Evolutionary conservation across 2,113 vertebrate species (phyloP).

Genomic region (Dasyprocta punctata): DNA sequence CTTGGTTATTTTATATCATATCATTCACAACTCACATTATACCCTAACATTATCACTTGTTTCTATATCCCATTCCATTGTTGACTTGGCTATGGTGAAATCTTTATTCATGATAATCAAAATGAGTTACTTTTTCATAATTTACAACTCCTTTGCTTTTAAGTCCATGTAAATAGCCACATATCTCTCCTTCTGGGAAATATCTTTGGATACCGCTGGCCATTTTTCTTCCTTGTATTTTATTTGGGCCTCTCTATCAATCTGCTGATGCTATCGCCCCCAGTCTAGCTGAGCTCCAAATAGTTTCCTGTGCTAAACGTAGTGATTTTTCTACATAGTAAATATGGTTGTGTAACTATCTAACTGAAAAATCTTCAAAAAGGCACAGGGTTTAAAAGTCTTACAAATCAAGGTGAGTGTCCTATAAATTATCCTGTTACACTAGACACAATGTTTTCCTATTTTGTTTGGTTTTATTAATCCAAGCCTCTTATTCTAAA

Average conservation of each 20-base stretch:
- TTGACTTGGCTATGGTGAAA: not conserved
- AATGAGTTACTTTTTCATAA: not conserved
- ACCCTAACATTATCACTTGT: not conserved
- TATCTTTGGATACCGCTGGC: rapidly evolving
- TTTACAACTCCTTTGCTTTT: not conserved
- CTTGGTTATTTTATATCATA: rapidly evolving
- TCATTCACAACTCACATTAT: not conserved
- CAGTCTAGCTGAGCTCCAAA: not conserved
- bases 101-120: not conserved
- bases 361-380: not conserved
- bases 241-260: rapidly evolving
- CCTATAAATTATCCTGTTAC: too few relatives aligned
- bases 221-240: not conserved
- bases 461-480: not conserved
- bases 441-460: not conserved
- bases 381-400: not conserved
- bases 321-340: not conserved
- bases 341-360: not conserved
- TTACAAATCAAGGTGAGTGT: not conserved
- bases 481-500: not conserved
- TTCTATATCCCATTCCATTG: not conserved
- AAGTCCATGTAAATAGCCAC: not conserved
- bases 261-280: not conserved
- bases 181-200: not conserved
- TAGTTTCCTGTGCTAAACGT: not conserved